A percentile compares a stretch with the other conserved stretches of the same genome.
Evolutionary conservation across 2,888 invertebrate genomes (phyloP).

Genomic region (Cynaeus angustus): DNA sequence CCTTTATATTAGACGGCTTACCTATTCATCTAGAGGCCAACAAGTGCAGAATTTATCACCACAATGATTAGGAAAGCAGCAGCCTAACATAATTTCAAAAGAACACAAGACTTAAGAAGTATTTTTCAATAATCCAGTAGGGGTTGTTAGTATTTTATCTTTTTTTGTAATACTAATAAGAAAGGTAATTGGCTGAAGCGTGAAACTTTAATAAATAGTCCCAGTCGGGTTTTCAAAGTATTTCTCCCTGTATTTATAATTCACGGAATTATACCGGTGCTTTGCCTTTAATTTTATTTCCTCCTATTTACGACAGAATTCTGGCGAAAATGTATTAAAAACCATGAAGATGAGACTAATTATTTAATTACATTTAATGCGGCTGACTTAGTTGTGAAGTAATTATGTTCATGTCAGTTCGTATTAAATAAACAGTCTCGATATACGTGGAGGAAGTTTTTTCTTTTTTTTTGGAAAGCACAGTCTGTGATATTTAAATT

Average conservation of each 20-base stretch:
- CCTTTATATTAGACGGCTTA: constrained; percentile 49
- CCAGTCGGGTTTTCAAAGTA: not conserved
- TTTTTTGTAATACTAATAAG: too few relatives aligned
- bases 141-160: too few relatives aligned
- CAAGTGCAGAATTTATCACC: not conserved
- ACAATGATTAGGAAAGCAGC: not conserved
- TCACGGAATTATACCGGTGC: constrained; percentile 10
- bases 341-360: constrained; percentile 7
- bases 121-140: too few relatives aligned
- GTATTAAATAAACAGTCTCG: too few relatives aligned
- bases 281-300: constrained; percentile 9
- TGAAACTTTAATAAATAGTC: too few relatives aligned
- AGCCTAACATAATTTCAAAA: too few relatives aligned
- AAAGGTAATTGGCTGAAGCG: too few relatives aligned
- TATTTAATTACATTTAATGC: constrained; percentile 3
- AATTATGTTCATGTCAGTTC: not conserved
- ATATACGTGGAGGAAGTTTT: too few relatives aligned
- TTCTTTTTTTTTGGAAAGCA: too few relatives aligned
- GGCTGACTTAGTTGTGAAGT: constrained; percentile 4
- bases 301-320: not conserved
- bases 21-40: constrained; percentile 35
- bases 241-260: constrained; percentile 7
- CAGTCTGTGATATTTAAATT: too few relatives aligned
- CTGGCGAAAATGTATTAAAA: not conserved
- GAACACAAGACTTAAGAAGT: too few relatives aligned